These are phyloP conservation scores for Xerus inauris DNA, from an alignment of 2,113 vertebrate species.

Conservation along the genomic window DNA sequence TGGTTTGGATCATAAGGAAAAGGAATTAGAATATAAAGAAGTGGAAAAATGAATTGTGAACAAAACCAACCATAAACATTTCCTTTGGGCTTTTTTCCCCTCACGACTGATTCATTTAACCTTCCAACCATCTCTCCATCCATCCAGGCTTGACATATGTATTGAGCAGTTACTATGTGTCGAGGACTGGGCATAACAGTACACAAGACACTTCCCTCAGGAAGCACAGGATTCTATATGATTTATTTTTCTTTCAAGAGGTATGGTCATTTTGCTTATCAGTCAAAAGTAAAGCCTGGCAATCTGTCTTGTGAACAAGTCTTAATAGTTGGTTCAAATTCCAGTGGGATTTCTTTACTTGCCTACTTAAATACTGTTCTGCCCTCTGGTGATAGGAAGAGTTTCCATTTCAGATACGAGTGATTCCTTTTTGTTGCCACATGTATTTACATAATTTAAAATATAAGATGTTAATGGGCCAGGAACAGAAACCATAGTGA, in stretches of 20 bases:
- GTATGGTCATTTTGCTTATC: background rate
- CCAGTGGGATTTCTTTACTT: background rate
- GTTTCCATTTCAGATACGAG: background rate
- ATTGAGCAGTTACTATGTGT: background rate
- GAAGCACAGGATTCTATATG: background rate
- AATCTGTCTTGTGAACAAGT: background rate
- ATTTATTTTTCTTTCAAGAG: background rate
- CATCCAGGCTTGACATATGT: background rate
- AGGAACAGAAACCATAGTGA: background rate
- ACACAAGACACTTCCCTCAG: background rate
- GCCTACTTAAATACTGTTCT: background rate
- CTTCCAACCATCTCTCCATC: background rate
- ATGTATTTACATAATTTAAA: slow-evolving; percentile 19
- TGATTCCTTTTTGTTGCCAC: background rate
- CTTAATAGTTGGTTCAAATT: background rate
- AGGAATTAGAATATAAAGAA: slow-evolving; percentile 61
- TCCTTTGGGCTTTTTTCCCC: background rate
- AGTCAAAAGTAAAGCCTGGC: background rate
- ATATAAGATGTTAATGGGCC: background rate
- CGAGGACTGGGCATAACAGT: background rate
- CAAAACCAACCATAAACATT: background rate
- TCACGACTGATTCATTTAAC: background rate
- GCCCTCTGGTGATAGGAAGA: slow-evolving; percentile 65
- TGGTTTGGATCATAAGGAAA: slow-evolving; percentile 73
- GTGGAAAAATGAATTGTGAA: background rate